Percentiles rank a stretch among this genome's conserved stretches.
Evolutionary conservation across 2,113 vertebrate genomes (phyloP).

Genomic region (Pogona vitticeps): DNA sequence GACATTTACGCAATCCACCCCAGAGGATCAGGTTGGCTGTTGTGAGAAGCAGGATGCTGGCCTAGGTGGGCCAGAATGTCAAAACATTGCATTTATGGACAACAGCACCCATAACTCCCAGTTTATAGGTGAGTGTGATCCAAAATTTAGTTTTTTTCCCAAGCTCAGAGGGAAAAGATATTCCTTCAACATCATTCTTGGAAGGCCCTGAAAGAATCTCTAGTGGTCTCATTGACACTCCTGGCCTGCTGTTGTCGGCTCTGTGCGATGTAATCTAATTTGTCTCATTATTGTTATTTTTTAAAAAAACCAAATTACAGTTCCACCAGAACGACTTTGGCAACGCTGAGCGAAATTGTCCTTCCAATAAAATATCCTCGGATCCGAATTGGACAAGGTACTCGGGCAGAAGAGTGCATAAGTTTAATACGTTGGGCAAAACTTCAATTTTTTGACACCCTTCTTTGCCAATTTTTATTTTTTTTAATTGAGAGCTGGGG

Average conservation of each 20-base stretch:
- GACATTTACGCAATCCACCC: too few relatives aligned
- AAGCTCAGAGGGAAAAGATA: too few relatives aligned
- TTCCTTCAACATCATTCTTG: background rate
- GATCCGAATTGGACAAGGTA: background rate
- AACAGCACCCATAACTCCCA: too few relatives aligned
- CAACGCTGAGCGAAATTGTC: background rate
- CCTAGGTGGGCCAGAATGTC: background rate
- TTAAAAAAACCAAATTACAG: background rate
- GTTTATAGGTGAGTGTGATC: too few relatives aligned
- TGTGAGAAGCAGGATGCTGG: too few relatives aligned
- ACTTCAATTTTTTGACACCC: background rate
- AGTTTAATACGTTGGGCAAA: constrained; percentile 1
- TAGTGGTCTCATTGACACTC: background rate
- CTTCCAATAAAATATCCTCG: constrained; percentile 17
- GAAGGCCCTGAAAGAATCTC: background rate
- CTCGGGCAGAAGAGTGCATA: background rate
- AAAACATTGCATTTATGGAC: too few relatives aligned
- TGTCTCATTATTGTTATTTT: background rate
- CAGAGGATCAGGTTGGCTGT: too few relatives aligned
- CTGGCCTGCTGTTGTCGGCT: background rate
- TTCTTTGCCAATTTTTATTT: background rate
- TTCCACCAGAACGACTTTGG: background rate
- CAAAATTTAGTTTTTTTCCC: too few relatives aligned
- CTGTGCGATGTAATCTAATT: background rate
- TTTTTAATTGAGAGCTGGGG: too few relatives aligned